Percentiles rank a stretch among this genome's conserved stretches.
Conservation (phyloP, 2,113 vertebrate species). For the Eulacestoma nigropectus region DNA sequence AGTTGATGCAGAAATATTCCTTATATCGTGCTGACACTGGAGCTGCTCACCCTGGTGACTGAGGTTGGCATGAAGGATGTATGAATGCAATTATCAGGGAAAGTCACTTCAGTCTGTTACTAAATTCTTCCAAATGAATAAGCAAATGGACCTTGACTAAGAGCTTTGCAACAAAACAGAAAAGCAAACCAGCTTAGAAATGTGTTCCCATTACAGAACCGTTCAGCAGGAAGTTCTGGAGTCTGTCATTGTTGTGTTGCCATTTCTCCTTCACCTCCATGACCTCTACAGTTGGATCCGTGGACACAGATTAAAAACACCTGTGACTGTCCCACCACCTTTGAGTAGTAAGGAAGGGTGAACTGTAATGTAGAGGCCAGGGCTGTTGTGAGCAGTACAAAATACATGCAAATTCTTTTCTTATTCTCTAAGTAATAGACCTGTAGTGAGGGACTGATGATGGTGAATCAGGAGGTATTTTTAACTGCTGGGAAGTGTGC, state of each 20-base stretch:
- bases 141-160: neutral
- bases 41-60: fast-evolving
- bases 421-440: neutral
- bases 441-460: neutral
- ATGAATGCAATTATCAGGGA: neutral
- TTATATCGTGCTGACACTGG: fast-evolving
- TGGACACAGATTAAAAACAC: neutral
- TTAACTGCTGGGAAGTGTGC: neutral
- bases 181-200: neutral
- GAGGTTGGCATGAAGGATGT: neutral
- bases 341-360: neutral
- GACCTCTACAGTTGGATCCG: neutral
- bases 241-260: neutral
- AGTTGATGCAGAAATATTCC: neutral
- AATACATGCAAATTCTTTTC: neutral
- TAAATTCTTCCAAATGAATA: neutral
- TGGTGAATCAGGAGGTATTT: neutral
- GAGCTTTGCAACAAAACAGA: neutral
- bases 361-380: neutral
- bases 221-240: neutral
- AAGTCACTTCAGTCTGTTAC: neutral
- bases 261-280: neutral
- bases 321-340: neutral
- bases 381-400: neutral
- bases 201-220: neutral